These are phyloP conservation scores for Micronisus gabar DNA, from an alignment of 2,113 vertebrate species.

Conservation along the genomic window DNA sequence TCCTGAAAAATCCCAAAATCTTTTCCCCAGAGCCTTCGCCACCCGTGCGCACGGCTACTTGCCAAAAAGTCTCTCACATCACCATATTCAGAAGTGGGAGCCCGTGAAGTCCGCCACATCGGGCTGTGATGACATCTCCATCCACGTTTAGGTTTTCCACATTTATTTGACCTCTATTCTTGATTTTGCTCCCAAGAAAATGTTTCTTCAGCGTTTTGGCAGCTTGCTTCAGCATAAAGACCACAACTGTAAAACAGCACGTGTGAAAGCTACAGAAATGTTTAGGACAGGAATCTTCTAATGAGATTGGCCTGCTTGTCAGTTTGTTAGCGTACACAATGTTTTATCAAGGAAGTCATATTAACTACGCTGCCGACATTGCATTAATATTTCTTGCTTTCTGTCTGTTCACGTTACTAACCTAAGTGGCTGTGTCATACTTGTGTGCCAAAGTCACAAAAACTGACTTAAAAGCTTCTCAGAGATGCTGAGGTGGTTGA, in stretches of 20 bases:
- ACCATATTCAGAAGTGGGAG: fast-evolving
- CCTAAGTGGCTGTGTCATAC: background rate
- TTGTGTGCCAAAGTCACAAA: background rate
- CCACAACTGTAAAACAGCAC: background rate
- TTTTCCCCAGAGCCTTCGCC: background rate
- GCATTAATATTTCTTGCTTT: conserved; percentile 4
- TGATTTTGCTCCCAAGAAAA: background rate
- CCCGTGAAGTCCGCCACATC: fast-evolving
- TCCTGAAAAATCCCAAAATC: background rate
- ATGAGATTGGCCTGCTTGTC: background rate
- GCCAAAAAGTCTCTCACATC: fast-evolving
- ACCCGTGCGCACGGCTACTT: fast-evolving
- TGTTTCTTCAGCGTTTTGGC: background rate
- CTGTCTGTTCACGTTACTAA: background rate
- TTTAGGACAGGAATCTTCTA: background rate
- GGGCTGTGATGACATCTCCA: background rate
- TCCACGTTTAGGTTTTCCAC: background rate
- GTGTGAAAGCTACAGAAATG: background rate
- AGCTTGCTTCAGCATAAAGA: background rate
- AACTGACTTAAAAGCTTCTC: background rate
- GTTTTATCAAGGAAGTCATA: background rate
- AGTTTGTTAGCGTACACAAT: background rate
- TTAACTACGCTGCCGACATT: background rate
- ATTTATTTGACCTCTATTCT: background rate
- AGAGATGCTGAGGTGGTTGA: background rate